Base-by-base conservation (phyloP, 2,888 invertebrate genomes). In the Latrodectus elegans region DNA sequence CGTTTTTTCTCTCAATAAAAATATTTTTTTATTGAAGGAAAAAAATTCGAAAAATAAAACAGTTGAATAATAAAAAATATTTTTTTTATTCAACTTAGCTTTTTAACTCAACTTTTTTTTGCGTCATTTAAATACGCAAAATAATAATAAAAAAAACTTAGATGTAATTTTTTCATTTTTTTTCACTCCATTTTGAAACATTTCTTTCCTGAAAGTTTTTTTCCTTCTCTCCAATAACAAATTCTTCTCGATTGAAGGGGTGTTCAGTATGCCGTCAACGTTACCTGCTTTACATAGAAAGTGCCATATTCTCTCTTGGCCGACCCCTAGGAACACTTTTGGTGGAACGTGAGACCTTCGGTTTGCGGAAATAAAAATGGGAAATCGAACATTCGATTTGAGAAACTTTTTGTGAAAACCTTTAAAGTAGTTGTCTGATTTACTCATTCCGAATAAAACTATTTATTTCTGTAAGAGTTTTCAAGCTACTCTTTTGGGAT, bases 261-360 rank as follows among this genome's bases (percentile, higher is more conserved):
- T 70, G 38, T 65, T 84, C 72, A 67, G 79, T 85, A 85, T 85
- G 79, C 79, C 68, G 38, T 9, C 10, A 26, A 64, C 70, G 79
- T 68, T 38, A n/a, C 79, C 85, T 85, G 79, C 68, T 85, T 85
- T 79, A 85, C 85, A 85, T 85, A 79, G 85, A 85, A 85, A 85
- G 85, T 79, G 85, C 79, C 64, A 75, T 75, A 79, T 79, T 85
- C 74, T 26, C 60, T 60, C 60, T 60, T 60, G n/a, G 60, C 60
- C 60, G 12, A 60, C 60, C 60, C 67, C 70, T 12, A 65, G 77
- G 52, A 72, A 78, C 72, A 8, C 60, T 79, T 85, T 79, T 73
- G 22, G 26, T n/a, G 70, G 60, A 71, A 76, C 83, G 83, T 76
- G 83, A 68, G 64, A 14, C 17, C 53, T 15, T 38, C 9, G 49